Evolutionary conservation across 2,113 vertebrate species (phyloP).

Genomic region (Indicator maculatus): DNA sequence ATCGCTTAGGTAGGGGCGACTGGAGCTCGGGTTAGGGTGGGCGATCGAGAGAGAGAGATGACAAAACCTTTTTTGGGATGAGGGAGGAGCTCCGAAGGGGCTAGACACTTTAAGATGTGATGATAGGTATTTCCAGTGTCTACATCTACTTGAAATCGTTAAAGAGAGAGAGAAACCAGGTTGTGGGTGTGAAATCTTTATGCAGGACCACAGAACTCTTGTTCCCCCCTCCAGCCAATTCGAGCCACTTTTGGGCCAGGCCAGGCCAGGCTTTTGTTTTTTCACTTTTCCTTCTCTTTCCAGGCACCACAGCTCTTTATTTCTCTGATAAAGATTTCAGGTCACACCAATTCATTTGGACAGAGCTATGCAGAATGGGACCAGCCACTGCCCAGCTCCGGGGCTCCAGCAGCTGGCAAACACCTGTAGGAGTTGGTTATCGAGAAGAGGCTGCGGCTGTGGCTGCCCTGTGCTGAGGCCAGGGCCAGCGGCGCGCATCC

Average conservation of each 20-base stretch:
- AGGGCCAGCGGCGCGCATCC: background rate
- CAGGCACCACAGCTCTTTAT: background rate
- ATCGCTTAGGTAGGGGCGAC: background rate
- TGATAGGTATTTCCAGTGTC: slow-evolving; percentile 81
- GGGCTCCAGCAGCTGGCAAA: background rate
- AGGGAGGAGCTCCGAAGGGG: slow-evolving; percentile 59
- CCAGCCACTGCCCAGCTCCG: background rate
- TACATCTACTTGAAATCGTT: slow-evolving; percentile 73
- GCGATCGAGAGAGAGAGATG: background rate
- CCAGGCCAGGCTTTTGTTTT: background rate
- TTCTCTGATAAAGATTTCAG: slow-evolving; percentile 81
- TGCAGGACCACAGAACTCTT: slow-evolving; percentile 50
- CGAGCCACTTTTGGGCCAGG: slow-evolving; percentile 7
- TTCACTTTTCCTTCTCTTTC: background rate
- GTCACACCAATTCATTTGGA: slow-evolving; percentile 8
- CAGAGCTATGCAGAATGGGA: slow-evolving; percentile 75
- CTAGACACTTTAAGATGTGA: slow-evolving; percentile 77
- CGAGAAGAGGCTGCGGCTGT: background rate
- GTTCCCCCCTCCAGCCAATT: slow-evolving; percentile 55
- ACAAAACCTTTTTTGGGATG: slow-evolving; percentile 19
- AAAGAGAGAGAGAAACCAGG: slow-evolving; percentile 22
- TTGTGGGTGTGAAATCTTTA: slow-evolving; percentile 80
- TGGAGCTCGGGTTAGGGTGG: background rate
- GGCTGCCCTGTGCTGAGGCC: background rate
- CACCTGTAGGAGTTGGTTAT: background rate